Conservation (phyloP, 1,140 invertebrate genomes). For the Drosophila baimaii region DNA sequence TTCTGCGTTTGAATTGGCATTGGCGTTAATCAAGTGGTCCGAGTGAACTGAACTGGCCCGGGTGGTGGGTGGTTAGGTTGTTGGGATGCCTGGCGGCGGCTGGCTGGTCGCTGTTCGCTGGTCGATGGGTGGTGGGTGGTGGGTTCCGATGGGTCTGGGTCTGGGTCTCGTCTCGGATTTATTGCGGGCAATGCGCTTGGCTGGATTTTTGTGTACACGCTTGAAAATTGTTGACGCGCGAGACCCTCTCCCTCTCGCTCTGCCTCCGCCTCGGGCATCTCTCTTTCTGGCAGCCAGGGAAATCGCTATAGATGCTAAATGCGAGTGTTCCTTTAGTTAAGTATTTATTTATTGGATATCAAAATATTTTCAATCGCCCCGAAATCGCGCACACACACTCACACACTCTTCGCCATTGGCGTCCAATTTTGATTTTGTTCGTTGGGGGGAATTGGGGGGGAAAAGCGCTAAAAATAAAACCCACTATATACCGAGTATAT, state of each 20-base stretch:
- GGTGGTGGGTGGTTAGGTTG: constrained; percentile 30
- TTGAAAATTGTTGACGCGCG: constrained; percentile 80
- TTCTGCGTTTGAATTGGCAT: constrained; percentile 78
- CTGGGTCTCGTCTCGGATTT: constrained; percentile 62
- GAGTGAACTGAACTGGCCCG: constrained; percentile 48
- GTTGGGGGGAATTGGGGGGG: background rate
- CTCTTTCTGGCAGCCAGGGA: constrained; percentile 11
- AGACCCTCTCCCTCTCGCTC: constrained; percentile 8
- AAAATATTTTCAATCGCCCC: constrained; percentile 70
- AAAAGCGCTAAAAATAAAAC: constrained; percentile 52
- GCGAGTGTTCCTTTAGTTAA: constrained; percentile 37
- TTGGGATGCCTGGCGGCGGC: constrained; percentile 28
- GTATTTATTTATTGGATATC: constrained; percentile 79
- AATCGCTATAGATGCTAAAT: constrained; percentile 46
- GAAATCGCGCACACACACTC: constrained; percentile 27
- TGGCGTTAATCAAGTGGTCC: constrained; percentile 79
- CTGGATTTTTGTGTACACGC: constrained; percentile 79
- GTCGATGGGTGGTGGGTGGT: constrained; percentile 28
- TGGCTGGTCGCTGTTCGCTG: background rate
- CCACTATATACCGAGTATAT: constrained; percentile 47
- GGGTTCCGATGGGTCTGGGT: constrained; percentile 57
- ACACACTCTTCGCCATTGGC: constrained; percentile 34
- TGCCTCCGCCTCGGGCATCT: background rate
- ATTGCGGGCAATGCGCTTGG: constrained; percentile 56
- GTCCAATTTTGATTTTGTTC: constrained; percentile 45